phyloP scores from a whole-genome alignment of 2,113 vertebrate genomes.

The Gorilla gorilla region DNA sequence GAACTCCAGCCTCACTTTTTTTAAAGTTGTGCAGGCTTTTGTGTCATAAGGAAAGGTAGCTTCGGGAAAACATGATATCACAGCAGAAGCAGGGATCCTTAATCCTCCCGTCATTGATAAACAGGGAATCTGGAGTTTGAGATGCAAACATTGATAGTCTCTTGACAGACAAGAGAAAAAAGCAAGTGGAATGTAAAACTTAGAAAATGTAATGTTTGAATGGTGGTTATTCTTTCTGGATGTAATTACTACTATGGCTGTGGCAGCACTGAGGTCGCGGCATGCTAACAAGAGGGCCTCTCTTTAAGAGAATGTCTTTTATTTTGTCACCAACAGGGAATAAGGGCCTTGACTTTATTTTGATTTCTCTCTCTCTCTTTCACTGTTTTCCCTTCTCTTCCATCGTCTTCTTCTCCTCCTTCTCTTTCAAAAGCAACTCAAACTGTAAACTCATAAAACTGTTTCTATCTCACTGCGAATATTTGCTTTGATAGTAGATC shows the following conservation, averaged over 20 bases:
- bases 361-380: neutral
- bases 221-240: neutral
- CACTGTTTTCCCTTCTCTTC: neutral
- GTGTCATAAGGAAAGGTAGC: neutral
- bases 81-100: neutral
- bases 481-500: neutral
- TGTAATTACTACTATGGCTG: accelerated
- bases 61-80: neutral
- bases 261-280: neutral
- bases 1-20: neutral
- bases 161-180: neutral
- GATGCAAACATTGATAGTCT: neutral
- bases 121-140: neutral
- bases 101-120: neutral
- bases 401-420: neutral
- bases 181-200: neutral
- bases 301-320: neutral
- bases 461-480: neutral
- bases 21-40: neutral
- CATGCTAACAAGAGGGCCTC: neutral
- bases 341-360: neutral
- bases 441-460: neutral
- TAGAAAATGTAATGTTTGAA: neutral
- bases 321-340: neutral
- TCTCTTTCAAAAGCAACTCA: neutral